Evolutionary conservation across 1,140 invertebrate species (phyloP).

Genomic region (Apis cerana): DNA sequence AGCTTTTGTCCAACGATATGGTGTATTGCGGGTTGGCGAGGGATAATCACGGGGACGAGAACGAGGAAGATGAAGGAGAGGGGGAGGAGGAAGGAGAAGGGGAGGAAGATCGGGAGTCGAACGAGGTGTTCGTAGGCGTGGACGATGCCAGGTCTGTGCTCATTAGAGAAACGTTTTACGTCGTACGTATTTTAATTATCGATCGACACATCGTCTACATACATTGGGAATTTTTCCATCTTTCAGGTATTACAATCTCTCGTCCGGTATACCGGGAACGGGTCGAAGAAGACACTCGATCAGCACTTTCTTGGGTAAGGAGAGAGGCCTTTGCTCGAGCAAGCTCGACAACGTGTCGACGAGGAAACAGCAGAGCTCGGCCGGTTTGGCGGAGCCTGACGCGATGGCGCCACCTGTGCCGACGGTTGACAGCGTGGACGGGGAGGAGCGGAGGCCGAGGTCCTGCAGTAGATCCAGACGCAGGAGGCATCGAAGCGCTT

Average conservation of each 20-base stretch:
- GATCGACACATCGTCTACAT: too few relatives aligned
- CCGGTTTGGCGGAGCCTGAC: constrained; percentile 60
- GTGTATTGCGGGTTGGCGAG: constrained; percentile 74
- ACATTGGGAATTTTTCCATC: too few relatives aligned
- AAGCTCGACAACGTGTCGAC: constrained; percentile 8
- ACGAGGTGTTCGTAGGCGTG: constrained; percentile 76
- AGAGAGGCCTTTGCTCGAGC: constrained; percentile 40
- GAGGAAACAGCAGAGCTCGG: constrained; percentile 42
- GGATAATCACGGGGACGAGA: constrained; percentile 37
- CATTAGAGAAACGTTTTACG: too few relatives aligned
- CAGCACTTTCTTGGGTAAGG: constrained; percentile 79
- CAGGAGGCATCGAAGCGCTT: constrained; percentile 64
- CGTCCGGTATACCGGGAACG: constrained; percentile 69
- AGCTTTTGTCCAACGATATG: constrained; percentile 78
- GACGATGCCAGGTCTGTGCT: constrained; percentile 70
- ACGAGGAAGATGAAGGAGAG: constrained; percentile 65
- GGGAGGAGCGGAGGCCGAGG: constrained; percentile 42
- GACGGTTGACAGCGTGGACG: constrained; percentile 57
- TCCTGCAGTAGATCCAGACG: constrained; percentile 54
- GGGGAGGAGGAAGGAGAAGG: constrained; percentile 66
- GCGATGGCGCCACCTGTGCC: constrained; percentile 68
- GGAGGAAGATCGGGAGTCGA: constrained; percentile 67
- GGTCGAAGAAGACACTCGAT: constrained; percentile 82
- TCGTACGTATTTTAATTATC: too few relatives aligned
- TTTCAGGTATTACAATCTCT: constrained; percentile 81